Evolutionary conservation across 2,888 invertebrate genomes (phyloP), one percentile per base, ranked within the genome.

Genomic region (Noctua comes): DNA sequence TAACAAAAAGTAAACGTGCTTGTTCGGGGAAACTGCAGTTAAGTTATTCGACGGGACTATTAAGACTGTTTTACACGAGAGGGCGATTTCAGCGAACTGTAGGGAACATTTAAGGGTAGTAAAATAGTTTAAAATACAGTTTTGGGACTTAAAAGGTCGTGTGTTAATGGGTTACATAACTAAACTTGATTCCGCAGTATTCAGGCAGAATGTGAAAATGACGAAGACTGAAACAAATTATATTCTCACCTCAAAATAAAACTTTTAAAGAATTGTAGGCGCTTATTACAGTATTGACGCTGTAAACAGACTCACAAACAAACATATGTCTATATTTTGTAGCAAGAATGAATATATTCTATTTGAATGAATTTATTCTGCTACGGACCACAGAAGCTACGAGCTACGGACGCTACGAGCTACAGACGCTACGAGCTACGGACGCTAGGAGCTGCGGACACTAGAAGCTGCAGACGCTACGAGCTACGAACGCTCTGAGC

Each of bases 321-420:
- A n/a, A 51, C 11, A 48, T 8, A 36, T 6, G 0, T 65, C 1
- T 13, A 36, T 46, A 62, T 57, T 70, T 40, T 36, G 11, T 1
- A 31, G 16, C 5, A 70, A 65, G 10, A 68, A 76, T 57, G 57
- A 40, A 40, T 66, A 21, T 66, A 21, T 62, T 13, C n/a, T 43
- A n/a, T 36, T 21, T 5, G 27, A 18, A n/a, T n/a, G n/a, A n/a
- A n/a, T n/a, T n/a, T n/a, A n/a, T n/a, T n/a, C n/a, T 36, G 64
- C 43, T 64, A 46, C 73, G 62, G 18, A 0, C n/a, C 11, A 57
- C 57, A 10, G 11, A 40, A 0, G 43, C 71, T 71, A 71, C 76
- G 65, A 10, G 57, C 66, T 76, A 59, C 57, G 27, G 18, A 69
- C 76, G 46, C 71, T 76, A 76, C 76, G 70, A 8, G 27, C 48